Percentiles rank a stretch among this genome's conserved stretches.
Conservation (phyloP, 1,140 invertebrate species). For the Cherax destructor region DNA sequence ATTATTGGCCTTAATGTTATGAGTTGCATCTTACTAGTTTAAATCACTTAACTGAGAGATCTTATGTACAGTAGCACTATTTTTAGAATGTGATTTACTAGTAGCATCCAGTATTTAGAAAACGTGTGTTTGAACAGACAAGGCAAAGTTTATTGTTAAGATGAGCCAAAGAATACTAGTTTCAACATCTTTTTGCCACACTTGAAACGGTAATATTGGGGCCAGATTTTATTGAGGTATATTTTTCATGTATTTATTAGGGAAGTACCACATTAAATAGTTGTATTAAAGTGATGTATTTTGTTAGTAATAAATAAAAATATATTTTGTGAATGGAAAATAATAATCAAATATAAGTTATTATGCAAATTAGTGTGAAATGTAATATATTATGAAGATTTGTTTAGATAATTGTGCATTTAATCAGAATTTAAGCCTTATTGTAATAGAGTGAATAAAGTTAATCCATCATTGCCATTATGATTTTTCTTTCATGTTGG, state of each 20-base stretch:
- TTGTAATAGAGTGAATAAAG: neutral
- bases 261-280: neutral
- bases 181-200: neutral
- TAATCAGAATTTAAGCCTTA: neutral
- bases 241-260: neutral
- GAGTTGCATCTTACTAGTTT: neutral
- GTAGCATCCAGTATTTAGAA: neutral
- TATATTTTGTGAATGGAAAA: neutral
- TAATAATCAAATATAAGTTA: neutral
- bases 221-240: neutral
- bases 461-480: neutral
- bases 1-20: neutral
- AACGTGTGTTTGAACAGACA: neutral
- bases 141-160: neutral
- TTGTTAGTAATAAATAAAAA: neutral
- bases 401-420: neutral
- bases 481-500: neutral
- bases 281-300: neutral
- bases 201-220: neutral
- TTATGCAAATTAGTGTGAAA: neutral
- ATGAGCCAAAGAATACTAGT: conserved; percentile 10
- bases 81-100: neutral
- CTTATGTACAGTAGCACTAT: neutral
- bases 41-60: neutral
- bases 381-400: neutral